Percentiles rank a stretch among this genome's conserved stretches.
Conservation (phyloP, 2,797 vertebrate species). For the Sardinella longiceps region DNA sequence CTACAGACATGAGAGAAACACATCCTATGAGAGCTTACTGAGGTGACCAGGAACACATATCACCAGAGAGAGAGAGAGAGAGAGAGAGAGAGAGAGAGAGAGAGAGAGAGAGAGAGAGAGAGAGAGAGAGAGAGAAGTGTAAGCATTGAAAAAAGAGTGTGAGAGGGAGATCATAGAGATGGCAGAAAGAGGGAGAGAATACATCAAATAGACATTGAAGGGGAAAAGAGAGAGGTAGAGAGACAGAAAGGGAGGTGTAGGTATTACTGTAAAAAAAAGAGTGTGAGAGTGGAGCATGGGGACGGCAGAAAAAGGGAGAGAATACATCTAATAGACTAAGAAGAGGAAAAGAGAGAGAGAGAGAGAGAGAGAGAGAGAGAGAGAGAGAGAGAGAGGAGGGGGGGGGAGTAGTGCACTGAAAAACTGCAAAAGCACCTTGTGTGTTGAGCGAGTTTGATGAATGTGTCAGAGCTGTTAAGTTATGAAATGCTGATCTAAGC, state of each 20-base stretch:
- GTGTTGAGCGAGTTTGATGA: neutral
- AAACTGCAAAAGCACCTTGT: neutral
- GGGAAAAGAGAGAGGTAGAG: no score
- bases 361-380: neutral
- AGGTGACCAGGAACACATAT: neutral
- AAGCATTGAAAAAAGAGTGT: neutral
- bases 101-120: neutral
- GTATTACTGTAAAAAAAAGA: no score
- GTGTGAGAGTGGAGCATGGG: no score
- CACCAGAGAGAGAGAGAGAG: neutral
- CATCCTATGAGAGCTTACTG: neutral
- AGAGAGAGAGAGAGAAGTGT: neutral
- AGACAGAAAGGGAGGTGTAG: neutral
- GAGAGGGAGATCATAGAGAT: neutral
- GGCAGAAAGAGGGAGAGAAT: neutral
- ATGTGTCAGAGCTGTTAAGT: neutral
- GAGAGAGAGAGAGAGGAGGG: neutral
- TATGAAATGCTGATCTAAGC: slow-evolving; percentile 37
- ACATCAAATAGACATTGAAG: neutral
- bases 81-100: neutral
- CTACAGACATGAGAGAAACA: neutral
- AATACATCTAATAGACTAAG: no score
- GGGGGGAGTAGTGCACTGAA: neutral
- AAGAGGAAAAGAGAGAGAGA: neutral
- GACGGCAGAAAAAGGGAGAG: neutral